These are phyloP conservation scores for Xanthorhoe spadicearia DNA, from an alignment of 2,888 invertebrate genomes.

Conservation along the genomic window DNA sequence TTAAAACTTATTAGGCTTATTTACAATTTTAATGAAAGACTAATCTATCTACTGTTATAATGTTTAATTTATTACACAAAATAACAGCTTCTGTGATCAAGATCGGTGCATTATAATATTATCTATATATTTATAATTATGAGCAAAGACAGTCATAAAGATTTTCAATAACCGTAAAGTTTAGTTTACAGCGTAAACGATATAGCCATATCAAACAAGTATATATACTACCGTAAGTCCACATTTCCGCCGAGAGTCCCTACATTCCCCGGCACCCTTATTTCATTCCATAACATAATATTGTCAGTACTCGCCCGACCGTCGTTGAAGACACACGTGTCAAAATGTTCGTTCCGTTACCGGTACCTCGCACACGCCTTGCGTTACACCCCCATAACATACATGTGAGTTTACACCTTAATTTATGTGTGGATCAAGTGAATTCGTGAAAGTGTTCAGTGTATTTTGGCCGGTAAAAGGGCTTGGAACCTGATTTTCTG, in stretches of 20 bases:
- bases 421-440: constrained; percentile 21
- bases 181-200: constrained; percentile 13
- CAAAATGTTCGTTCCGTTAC: constrained; percentile 67
- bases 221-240: constrained; percentile 11
- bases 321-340: constrained; percentile 57
- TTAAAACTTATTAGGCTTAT: no score
- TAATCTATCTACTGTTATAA: no score
- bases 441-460: constrained; percentile 28
- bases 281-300: constrained; percentile 8
- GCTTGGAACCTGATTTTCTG: constrained; percentile 73
- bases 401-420: constrained; percentile 66
- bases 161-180: constrained; percentile 18
- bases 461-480: constrained; percentile 34
- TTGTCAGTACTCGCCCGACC: constrained; percentile 44
- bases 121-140: background rate
- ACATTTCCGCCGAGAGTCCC: constrained; percentile 10
- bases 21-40: no score
- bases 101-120: background rate
- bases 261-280: constrained; percentile 22
- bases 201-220: constrained; percentile 36
- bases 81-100: background rate
- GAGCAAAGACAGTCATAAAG: constrained; percentile 6
- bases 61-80: no score
- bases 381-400: constrained; percentile 78
- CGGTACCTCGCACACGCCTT: constrained; percentile 73